Evolutionary conservation across 64 coral and sea anemone species (phyloP), one percentile per base, ranked within the genome.

Genomic region (Montipora sp.): DNA sequence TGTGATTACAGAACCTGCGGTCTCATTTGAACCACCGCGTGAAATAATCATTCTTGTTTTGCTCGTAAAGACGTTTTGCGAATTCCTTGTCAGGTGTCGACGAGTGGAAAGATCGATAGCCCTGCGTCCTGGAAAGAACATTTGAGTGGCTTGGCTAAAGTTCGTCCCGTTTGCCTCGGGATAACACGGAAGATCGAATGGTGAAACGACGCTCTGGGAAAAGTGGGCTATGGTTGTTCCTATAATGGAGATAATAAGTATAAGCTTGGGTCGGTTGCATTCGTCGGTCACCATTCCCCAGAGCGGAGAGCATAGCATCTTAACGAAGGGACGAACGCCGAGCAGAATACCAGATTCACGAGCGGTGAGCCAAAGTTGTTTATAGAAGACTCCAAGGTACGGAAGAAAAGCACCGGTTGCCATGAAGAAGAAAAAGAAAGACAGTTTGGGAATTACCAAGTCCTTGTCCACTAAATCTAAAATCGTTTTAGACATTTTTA

Each of bases 371-470:
- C 95, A 97, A 2, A 97, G 63, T 57, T 97, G 95, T 45, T 97
- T 97, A 58, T 97, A 97, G 66, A 93, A 97, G 21, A 97, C 95
- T 13, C 95, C 95, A n/a, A 97, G 92, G 65, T 97, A 97, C 0
- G 95, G 95, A 19, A 97, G 72, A 47, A 97, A 94, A 36, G 95
- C 92, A 18, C 95, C 95, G 19, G 91, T 88, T 8, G 92, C 95
- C 95, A 97, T 97, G 60, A 94, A 97, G 22, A 89, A 97, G 46
- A 97, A 97, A 77, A 97, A 97, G 59, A 97, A 97, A 59, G 95
- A 97, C 21, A 97, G 24, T 75, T 97, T 97, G 8, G 95, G 95
- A 5, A 97, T 78, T 0, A 97, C 73, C 2, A 97, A 75, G 59
- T 94, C 95, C 36, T 51, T 91, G 70, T 97, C 90, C 21, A 97